Percentiles rank a stretch among this genome's conserved stretches.
Conservation (phyloP, 2,113 vertebrate species). For the Eudyptes chrysolophus region DNA sequence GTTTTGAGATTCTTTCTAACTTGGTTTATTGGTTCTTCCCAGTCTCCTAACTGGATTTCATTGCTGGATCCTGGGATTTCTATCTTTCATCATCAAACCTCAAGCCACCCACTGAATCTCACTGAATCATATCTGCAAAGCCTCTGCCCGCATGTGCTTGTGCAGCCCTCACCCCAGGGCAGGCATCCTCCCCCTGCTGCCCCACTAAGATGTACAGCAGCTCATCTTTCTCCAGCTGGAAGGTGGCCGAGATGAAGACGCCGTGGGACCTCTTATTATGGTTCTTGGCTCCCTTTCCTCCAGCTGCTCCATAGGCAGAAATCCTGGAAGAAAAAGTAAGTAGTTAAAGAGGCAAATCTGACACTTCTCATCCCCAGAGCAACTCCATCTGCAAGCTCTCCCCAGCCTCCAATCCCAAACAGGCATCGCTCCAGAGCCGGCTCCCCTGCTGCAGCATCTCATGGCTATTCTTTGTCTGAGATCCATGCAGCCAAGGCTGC, state of each 20-base stretch:
- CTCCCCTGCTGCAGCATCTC: background rate
- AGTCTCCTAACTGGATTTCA: background rate
- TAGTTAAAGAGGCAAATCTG: background rate
- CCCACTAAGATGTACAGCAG: constrained; percentile 86
- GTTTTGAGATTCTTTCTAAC: background rate
- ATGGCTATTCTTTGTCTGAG: background rate
- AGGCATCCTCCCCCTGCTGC: constrained; percentile 91
- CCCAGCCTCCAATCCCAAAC: background rate
- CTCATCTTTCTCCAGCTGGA: constrained; percentile 83
- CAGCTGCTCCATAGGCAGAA: constrained; percentile 88
- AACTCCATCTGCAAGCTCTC: background rate
- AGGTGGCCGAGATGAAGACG: constrained; percentile 86
- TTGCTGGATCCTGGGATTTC: background rate
- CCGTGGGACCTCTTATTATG: constrained; percentile 87
- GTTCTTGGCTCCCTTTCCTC: constrained; percentile 89
- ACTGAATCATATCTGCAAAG: background rate
- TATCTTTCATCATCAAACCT: background rate
- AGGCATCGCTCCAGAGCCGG: background rate
- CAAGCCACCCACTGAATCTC: background rate
- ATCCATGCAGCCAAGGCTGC: background rate
- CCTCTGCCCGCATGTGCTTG: background rate
- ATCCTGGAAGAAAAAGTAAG: constrained; percentile 74
- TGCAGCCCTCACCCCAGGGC: constrained; percentile 82
- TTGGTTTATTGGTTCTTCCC: background rate
- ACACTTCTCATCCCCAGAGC: background rate